Conservation (phyloP, 2,888 invertebrate species). For the Tenthredo notha region DNA sequence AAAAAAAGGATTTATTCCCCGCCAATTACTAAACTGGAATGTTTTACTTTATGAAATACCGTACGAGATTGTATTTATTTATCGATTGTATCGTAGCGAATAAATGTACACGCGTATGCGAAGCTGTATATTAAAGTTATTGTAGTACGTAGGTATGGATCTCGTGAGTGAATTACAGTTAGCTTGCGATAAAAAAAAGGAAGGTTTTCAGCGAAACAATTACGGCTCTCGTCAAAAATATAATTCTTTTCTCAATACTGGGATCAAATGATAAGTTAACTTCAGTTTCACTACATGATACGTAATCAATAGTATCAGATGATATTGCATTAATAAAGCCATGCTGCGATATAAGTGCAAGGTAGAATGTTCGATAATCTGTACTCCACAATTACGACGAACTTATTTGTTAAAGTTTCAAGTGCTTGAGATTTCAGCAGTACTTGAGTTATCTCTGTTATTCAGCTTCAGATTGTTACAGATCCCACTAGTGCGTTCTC, state of each 20-base stretch:
- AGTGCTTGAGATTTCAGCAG: not conserved
- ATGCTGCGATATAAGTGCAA: not conserved
- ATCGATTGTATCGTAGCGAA: not conserved
- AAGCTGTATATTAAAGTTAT: not conserved
- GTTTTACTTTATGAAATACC: not conserved
- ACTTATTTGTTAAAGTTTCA: not conserved
- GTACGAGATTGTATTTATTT: not conserved
- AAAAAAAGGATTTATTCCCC: not conserved
- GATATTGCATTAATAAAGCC: not conserved
- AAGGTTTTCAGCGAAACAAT: not conserved
- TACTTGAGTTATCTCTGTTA: not conserved
- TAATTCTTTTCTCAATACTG: not conserved
- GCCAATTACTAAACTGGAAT: slow-evolving; percentile 25
- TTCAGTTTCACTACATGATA: not conserved
- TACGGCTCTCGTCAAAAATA: not conserved
- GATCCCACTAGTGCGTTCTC: not conserved
- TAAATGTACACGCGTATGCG: not conserved
- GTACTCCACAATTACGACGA: not conserved
- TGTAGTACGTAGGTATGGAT: not conserved
- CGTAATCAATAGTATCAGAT: not conserved
- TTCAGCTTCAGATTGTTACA: not conserved
- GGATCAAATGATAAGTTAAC: not conserved
- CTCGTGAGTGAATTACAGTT: not conserved
- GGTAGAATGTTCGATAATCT: not conserved
- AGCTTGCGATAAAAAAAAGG: not conserved